These are phyloP conservation scores for Erpetoichthys calabaricus DNA, from an alignment of 2,797 vertebrate genomes.

Conservation along the genomic window DNA sequence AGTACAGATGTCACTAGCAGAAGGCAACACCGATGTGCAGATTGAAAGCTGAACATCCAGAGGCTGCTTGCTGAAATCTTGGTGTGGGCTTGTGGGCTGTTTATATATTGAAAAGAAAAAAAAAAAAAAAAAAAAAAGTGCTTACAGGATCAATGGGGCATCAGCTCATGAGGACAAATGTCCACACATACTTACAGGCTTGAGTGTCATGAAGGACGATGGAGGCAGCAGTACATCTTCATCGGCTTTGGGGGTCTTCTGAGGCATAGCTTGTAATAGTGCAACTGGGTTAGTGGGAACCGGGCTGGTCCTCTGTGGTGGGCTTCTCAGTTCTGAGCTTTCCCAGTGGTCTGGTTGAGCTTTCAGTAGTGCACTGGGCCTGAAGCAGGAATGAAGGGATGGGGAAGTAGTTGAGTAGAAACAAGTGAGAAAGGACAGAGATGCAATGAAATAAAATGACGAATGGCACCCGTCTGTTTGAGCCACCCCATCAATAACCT, in stretches of 20 bases:
- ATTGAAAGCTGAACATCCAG: too few relatives aligned
- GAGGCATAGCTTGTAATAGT: too few relatives aligned
- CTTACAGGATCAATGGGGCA: background rate
- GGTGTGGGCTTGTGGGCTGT: background rate
- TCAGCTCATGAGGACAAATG: too few relatives aligned
- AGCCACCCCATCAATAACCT: too few relatives aligned
- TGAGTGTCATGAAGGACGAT: slow-evolving; percentile 39
- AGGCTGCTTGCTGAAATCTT: slow-evolving; percentile 11
- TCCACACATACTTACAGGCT: too few relatives aligned
- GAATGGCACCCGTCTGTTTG: too few relatives aligned
- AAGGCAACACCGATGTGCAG: too few relatives aligned
- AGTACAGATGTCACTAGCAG: too few relatives aligned
- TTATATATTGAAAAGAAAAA: background rate
- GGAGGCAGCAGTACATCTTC: slow-evolving; percentile 44
- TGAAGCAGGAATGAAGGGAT: background rate
- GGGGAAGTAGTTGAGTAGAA: slow-evolving; percentile 1
- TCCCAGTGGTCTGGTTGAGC: background rate
- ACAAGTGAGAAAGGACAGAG: slow-evolving; percentile 1
- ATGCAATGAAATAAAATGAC: background rate
- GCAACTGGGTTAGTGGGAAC: too few relatives aligned
- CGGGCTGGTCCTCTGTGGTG: too few relatives aligned
- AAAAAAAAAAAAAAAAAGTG: background rate
- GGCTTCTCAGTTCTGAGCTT: background rate
- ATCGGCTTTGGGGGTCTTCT: slow-evolving; percentile 8
- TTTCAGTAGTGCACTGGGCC: background rate